Percentiles rank a stretch among this genome's conserved stretches.
Evolutionary conservation across 2,888 invertebrate species (phyloP).

Genomic region (Synanthedon formicaeformis): DNA sequence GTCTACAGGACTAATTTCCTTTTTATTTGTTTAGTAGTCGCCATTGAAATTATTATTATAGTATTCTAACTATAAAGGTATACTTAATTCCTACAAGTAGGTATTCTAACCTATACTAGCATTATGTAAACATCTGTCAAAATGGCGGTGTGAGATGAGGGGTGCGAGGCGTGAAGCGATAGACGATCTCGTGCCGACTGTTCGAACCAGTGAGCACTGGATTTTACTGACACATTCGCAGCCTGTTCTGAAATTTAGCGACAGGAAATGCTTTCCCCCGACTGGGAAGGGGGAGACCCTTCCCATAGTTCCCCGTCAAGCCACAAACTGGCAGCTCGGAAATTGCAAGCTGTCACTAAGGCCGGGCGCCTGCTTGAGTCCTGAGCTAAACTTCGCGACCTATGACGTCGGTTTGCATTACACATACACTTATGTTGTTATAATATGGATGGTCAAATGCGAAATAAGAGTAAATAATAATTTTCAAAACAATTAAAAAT

Average conservation of each 20-base stretch:
- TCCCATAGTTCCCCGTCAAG: conserved; percentile 2
- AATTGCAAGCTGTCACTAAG: conserved; percentile 33
- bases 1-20: too few species aligned
- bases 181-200: not conserved
- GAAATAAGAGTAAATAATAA: too few species aligned
- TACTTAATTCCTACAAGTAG: too few species aligned
- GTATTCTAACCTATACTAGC: too few species aligned
- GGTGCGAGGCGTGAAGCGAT: not conserved
- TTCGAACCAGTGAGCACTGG: not conserved
- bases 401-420: not conserved
- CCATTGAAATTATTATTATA: too few species aligned
- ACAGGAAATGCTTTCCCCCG: conserved; percentile 6
- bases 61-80: too few species aligned
- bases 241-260: conserved; percentile 6
- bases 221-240: not conserved
- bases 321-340: conserved; percentile 37
- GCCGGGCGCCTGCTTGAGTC: conserved; percentile 4
- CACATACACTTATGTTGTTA: not conserved
- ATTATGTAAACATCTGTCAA: too few species aligned
- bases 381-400: not conserved
- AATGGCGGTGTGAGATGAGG: too few species aligned
- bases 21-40: too few species aligned
- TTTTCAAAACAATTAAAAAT: too few species aligned
- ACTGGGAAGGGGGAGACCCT: not conserved
- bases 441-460: too few species aligned